Evolutionary conservation across 1,140 invertebrate genomes (phyloP).

Genomic region (Zaprionus ghesquierei): DNA sequence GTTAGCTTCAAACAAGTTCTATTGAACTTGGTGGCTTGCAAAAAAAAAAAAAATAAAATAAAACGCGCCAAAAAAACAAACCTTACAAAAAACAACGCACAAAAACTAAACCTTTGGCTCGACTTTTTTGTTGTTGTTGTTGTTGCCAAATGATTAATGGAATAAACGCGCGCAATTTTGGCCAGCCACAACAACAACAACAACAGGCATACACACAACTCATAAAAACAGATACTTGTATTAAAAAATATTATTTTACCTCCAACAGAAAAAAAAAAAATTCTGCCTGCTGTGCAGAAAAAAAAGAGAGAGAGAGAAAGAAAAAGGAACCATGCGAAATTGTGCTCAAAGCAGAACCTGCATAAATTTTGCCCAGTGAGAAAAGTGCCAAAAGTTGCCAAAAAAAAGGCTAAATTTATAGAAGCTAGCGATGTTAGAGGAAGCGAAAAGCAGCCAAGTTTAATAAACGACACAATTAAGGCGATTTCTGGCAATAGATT

Average conservation of each 20-base stretch:
- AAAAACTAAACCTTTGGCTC: conserved; percentile 38
- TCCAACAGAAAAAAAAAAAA: conserved; percentile 12
- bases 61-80: background rate
- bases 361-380: conserved; percentile 17
- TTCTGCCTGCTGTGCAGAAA: conserved; percentile 53
- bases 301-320: conserved; percentile 15
- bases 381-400: too few relatives aligned
- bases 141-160: conserved; percentile 69
- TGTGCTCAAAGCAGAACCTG: conserved; percentile 11
- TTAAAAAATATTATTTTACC: conserved; percentile 53
- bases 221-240: conserved; percentile 36
- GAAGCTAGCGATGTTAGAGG: background rate
- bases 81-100: background rate
- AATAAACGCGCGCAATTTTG: conserved; percentile 50
- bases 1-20: conserved; percentile 72
- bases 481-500: too few relatives aligned
- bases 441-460: background rate
- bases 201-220: conserved; percentile 16
- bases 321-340: background rate
- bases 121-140: conserved; percentile 38
- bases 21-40: conserved; percentile 64
- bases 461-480: background rate
- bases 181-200: conserved; percentile 9
- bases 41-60: too few relatives aligned
- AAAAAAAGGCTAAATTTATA: background rate